Percentiles rank a stretch among this genome's conserved stretches.
phyloP scores from a whole-genome alignment of 1,140 invertebrate genomes.

The Harpegnathos saltator region DNA sequence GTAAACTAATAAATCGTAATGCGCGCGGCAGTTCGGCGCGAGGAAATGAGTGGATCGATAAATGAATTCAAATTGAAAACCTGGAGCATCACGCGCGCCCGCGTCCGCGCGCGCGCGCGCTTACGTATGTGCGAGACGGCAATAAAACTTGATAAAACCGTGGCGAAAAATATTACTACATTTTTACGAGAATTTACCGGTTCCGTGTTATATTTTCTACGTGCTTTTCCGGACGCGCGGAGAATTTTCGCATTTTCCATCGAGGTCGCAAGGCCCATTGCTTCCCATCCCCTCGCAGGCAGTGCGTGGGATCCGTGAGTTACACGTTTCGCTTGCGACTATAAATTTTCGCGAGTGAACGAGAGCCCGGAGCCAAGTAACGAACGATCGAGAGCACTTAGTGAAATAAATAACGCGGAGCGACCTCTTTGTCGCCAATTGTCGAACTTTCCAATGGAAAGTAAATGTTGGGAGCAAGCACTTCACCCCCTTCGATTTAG shows the following conservation, averaged over 20 bases:
- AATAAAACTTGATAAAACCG: slow-evolving; percentile 51
- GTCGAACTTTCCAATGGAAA: slow-evolving; percentile 80
- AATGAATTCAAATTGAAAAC: not conserved
- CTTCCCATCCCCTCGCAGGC: slow-evolving; percentile 19
- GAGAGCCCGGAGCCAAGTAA: slow-evolving; percentile 79
- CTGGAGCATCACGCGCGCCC: not conserved
- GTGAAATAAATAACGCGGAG: slow-evolving; percentile 83
- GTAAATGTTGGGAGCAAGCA: slow-evolving; percentile 72
- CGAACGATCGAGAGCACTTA: slow-evolving; percentile 84
- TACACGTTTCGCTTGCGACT: slow-evolving; percentile 61
- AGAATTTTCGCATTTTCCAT: slow-evolving; percentile 67
- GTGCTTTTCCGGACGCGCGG: slow-evolving; percentile 48
- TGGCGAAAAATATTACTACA: slow-evolving; percentile 43
- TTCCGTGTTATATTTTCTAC: slow-evolving; percentile 54
- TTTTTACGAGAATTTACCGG: slow-evolving; percentile 51
- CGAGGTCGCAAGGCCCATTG: slow-evolving; percentile 62
- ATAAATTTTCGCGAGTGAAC: slow-evolving; percentile 77
- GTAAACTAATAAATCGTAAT: slow-evolving; percentile 12
- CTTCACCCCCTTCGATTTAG: slow-evolving; percentile 64
- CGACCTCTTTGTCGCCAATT: slow-evolving; percentile 84
- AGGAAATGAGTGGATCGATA: not conserved
- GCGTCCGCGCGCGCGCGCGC: no score
- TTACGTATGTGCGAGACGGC: not conserved
- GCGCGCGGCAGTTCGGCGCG: no score
- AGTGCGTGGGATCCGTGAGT: slow-evolving; percentile 64